These are phyloP conservation scores for Callipepla californica DNA, from an alignment of 2,113 vertebrate species.

Conservation along the genomic window DNA sequence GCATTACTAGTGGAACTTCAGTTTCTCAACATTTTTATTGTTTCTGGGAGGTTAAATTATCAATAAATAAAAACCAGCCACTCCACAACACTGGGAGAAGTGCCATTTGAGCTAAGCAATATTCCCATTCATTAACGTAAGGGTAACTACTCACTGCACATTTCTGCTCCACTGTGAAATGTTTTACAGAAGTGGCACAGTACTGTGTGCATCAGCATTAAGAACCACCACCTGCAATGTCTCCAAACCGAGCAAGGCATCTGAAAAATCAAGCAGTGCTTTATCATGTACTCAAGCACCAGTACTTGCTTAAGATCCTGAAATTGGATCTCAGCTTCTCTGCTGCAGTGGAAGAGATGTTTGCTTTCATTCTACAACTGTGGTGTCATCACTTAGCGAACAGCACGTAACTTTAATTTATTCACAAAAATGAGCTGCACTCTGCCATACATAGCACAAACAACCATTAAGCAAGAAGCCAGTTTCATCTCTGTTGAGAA, in stretches of 20 bases:
- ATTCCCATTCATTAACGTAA: not conserved
- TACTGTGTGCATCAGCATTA: not conserved
- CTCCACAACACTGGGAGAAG: not conserved
- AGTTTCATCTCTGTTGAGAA: not conserved
- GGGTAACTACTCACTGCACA: not conserved
- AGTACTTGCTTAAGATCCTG: not conserved
- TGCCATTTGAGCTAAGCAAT: not conserved
- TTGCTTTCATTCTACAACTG: not conserved
- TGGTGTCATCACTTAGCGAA: not conserved
- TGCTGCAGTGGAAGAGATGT: not conserved
- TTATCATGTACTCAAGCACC: not conserved
- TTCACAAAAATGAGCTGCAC: not conserved
- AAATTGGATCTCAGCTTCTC: not conserved
- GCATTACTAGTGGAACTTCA: slow-evolving; percentile 7
- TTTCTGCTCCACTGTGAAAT: not conserved
- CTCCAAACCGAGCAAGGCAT: not conserved
- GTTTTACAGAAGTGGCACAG: not conserved
- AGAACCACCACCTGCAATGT: not conserved
- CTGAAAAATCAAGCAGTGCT: not conserved
- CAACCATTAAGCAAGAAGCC: not conserved
- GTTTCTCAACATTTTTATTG: not conserved
- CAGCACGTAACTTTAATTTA: fast-evolving
- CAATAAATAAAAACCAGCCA: not conserved
- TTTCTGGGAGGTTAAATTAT: not conserved
- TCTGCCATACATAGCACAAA: not conserved